Percentiles rank a stretch among this genome's conserved stretches.
Evolutionary conservation across 1,140 invertebrate species (phyloP).

Genomic region (Ceratina australensis): DNA sequence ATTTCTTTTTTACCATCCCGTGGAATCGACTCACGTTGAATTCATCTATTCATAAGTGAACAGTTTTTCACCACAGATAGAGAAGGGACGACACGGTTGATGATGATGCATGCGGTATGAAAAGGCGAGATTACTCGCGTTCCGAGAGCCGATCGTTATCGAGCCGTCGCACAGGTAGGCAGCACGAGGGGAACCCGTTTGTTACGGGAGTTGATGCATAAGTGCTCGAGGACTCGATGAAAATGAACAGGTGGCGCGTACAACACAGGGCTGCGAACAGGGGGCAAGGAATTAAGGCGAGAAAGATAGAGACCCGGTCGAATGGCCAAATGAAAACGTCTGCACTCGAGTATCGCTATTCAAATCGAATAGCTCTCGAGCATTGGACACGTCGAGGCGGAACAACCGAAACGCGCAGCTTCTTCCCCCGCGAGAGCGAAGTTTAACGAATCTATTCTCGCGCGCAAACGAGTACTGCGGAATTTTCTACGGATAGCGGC

Average conservation of each 20-base stretch:
- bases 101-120: background rate
- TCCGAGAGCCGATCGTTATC: slow-evolving; percentile 25
- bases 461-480: background rate
- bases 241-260: slow-evolving; percentile 20
- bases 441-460: background rate
- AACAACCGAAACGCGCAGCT: background rate
- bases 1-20: too few relatives aligned
- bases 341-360: background rate
- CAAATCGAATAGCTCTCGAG: slow-evolving; percentile 7
- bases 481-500: background rate
- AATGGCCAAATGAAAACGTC: slow-evolving; percentile 4
- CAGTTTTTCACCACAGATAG: too few relatives aligned
- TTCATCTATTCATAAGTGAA: too few relatives aligned
- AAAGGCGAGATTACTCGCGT: background rate
- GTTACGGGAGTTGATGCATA: slow-evolving; percentile 1
- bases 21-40: too few relatives aligned
- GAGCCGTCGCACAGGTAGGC: background rate
- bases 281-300: background rate
- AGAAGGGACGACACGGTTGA: background rate
- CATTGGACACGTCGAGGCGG: background rate
- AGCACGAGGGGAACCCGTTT: background rate
- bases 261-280: background rate
- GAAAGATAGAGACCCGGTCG: background rate
- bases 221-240: background rate
- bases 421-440: background rate